A percentile compares a stretch with the other conserved stretches of the same genome.
These are phyloP conservation scores for Exephanes ischioxanthus DNA, from an alignment of 2,888 invertebrate genomes.

Conservation along the genomic window DNA sequence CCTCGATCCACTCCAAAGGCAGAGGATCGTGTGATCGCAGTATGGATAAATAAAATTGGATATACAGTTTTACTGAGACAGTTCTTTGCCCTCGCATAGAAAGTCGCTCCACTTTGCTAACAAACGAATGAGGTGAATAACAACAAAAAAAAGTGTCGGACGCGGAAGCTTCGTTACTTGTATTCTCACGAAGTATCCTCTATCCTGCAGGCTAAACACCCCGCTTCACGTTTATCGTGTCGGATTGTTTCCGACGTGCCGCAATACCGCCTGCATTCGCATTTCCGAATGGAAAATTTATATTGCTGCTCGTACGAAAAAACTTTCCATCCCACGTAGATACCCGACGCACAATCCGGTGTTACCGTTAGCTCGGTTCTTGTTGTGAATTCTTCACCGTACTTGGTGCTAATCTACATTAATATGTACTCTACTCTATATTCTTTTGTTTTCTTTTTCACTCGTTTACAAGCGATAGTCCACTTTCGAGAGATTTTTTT, in stretches of 20 bases:
- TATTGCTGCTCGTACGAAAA: slow-evolving; percentile 1
- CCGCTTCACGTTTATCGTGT: slow-evolving; percentile 12
- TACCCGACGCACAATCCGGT: background rate
- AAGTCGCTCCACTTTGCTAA: slow-evolving; percentile 63
- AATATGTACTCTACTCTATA: background rate
- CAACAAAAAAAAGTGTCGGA: slow-evolving; percentile 47
- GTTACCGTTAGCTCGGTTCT: background rate
- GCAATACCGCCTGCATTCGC: slow-evolving; percentile 15
- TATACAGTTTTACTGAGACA: background rate
- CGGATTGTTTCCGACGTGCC: slow-evolving; percentile 10
- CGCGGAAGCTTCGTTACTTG: slow-evolving; percentile 18
- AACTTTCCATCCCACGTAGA: background rate
- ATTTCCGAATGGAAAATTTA: background rate
- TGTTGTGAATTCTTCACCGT: slow-evolving; percentile 1
- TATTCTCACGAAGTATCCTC: slow-evolving; percentile 32
- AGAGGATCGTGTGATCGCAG: background rate
- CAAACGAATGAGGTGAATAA: slow-evolving; percentile 57
- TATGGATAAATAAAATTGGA: slow-evolving; percentile 2
- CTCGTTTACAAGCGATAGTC: background rate
- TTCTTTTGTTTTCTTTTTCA: background rate
- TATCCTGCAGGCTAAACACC: background rate
- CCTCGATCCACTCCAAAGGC: background rate
- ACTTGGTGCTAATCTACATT: background rate
- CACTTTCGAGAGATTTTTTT: background rate
- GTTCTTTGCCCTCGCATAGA: slow-evolving; percentile 53